Evolutionary conservation across 2,797 vertebrate genomes (phyloP).

Genomic region (Cossypha niveicapilla): DNA sequence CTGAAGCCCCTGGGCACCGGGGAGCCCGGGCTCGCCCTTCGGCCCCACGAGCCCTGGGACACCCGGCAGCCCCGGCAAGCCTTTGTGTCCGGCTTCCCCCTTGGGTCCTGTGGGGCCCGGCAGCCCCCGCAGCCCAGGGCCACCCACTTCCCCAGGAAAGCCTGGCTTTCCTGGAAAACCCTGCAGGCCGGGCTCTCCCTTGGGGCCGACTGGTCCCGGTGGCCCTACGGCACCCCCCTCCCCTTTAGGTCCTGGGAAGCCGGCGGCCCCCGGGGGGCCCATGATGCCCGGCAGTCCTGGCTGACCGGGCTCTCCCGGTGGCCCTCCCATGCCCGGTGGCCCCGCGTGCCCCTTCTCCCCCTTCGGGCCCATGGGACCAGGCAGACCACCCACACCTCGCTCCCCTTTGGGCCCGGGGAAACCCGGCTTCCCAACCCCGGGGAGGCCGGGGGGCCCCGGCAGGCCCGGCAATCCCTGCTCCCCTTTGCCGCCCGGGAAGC

Average conservation of each 20-base stretch:
- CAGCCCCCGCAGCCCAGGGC: slow-evolving; percentile 85
- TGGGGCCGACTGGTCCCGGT: slow-evolving; percentile 82
- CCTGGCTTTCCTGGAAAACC: slow-evolving; percentile 89
- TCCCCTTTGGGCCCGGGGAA: slow-evolving; percentile 91
- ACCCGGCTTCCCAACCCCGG: slow-evolving; percentile 90
- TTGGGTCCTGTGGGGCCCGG: slow-evolving; percentile 88
- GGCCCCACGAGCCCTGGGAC: slow-evolving; percentile 80
- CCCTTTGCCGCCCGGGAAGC: slow-evolving; percentile 87
- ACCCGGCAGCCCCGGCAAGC: slow-evolving; percentile 84
- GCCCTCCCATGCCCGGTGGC: slow-evolving; percentile 83
- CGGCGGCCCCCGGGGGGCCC: slow-evolving; percentile 85
- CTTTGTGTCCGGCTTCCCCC: slow-evolving; percentile 85
- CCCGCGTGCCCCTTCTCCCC: slow-evolving; percentile 90
- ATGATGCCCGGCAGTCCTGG: slow-evolving; percentile 87
- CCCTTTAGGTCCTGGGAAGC: slow-evolving; percentile 90
- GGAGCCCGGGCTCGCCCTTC: slow-evolving; percentile 84
- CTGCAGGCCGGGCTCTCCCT: slow-evolving; percentile 85
- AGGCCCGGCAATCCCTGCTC: slow-evolving; percentile 86
- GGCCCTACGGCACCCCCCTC: slow-evolving; percentile 82
- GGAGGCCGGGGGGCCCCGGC: slow-evolving; percentile 86
- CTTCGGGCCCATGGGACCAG: slow-evolving; percentile 83
- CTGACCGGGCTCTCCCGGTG: slow-evolving; percentile 84
- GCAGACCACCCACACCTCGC: slow-evolving; percentile 83
- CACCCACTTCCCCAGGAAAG: slow-evolving; percentile 84
- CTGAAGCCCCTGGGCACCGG: slow-evolving; percentile 85